These are phyloP conservation scores for Sphaeramia orbicularis DNA, from an alignment of 2,797 vertebrate genomes.

Conservation along the genomic window DNA sequence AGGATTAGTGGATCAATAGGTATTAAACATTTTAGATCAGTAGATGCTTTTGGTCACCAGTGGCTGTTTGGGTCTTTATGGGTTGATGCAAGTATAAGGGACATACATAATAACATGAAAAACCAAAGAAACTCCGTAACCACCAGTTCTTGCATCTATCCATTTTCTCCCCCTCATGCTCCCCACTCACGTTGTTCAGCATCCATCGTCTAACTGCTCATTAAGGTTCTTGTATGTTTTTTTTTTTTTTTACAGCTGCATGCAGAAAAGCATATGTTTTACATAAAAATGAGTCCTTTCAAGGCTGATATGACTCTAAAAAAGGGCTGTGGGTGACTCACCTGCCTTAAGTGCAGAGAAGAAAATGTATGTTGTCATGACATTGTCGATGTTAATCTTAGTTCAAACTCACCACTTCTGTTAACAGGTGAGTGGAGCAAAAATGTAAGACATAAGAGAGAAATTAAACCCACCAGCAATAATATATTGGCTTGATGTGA, in stretches of 20 bases:
- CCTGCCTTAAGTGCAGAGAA: slow-evolving; percentile 52
- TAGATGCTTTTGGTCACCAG: no score
- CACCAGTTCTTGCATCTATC: slow-evolving; percentile 22
- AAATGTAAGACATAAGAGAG: neutral
- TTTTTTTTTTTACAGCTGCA: slow-evolving; percentile 2
- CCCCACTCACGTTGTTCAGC: slow-evolving; percentile 40
- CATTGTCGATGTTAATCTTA: slow-evolving; percentile 37
- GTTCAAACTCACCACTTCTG: slow-evolving; percentile 22
- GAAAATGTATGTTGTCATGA: slow-evolving; percentile 57
- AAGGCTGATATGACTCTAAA: slow-evolving; percentile 32
- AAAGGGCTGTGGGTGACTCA: slow-evolving; percentile 64
- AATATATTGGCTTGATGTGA: no score
- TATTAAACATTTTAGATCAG: no score
- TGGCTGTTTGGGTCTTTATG: no score
- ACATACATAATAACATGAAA: slow-evolving; percentile 1
- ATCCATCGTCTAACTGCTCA: slow-evolving; percentile 36
- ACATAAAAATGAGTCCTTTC: slow-evolving; percentile 22
- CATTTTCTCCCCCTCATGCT: slow-evolving; percentile 48
- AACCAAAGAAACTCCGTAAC: slow-evolving; percentile 3
- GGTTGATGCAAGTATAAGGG: neutral
- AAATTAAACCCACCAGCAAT: neutral
- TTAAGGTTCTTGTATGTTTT: slow-evolving; percentile 8
- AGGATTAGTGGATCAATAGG: no score
- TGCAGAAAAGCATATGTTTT: slow-evolving; percentile 30
- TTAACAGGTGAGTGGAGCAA: slow-evolving; percentile 4